A percentile compares a stretch with the other conserved stretches of the same genome.
phyloP scores from a whole-genome alignment of 1,140 invertebrate genomes.

The Penaeus indicus region DNA sequence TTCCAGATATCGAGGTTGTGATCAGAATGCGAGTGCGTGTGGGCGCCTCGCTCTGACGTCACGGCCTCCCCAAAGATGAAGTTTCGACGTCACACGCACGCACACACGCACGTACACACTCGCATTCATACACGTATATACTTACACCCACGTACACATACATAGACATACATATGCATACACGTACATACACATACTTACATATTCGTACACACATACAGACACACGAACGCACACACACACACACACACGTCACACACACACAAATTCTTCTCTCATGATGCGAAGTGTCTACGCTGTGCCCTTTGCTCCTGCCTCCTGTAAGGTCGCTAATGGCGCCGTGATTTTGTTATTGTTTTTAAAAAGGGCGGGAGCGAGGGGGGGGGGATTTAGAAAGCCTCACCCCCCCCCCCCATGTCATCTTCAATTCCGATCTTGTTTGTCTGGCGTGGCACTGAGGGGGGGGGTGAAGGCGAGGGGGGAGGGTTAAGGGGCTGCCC shows the following conservation, averaged over 20 bases:
- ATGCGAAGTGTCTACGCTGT: neutral
- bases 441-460: too few relatives aligned
- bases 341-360: too few relatives aligned
- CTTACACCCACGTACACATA: neutral
- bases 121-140: neutral
- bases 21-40: too few relatives aligned
- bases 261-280: neutral
- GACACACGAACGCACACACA: neutral
- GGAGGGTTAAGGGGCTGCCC: neutral
- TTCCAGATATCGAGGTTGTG: too few relatives aligned
- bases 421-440: too few relatives aligned
- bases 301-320: neutral
- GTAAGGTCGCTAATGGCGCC: too few relatives aligned
- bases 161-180: neutral
- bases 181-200: neutral
- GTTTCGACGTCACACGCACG: too few relatives aligned
- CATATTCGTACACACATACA: neutral
- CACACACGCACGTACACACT: neutral
- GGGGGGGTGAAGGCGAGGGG: neutral
- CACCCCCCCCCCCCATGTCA: too few relatives aligned
- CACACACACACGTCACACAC: neutral
- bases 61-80: too few relatives aligned
- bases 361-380: too few relatives aligned
- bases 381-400: too few relatives aligned
- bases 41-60: too few relatives aligned